Evolutionary conservation across 2,113 vertebrate species (phyloP), one percentile per base, ranked within the genome.

Genomic region (Rhinolophus sinicus): DNA sequence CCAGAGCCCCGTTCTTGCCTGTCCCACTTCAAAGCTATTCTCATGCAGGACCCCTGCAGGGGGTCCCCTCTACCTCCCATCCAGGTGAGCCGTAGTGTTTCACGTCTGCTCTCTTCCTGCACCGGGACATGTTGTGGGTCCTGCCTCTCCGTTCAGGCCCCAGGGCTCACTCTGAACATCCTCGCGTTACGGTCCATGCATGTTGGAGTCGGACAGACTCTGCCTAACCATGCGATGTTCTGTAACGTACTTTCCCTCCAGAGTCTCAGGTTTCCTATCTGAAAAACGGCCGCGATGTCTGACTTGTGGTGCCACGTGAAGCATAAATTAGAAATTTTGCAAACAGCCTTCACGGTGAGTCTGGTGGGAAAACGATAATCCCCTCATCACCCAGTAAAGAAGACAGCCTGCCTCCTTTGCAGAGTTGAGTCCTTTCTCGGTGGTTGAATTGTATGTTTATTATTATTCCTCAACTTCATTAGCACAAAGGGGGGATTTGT

Each of bases 61-160:
- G 47, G 47, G 47, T 50, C 47, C 47, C 3, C 47, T 50, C 47
- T 50, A 12, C 47, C 47, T 50, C 47, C 47, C 47, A 50, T 50
- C 47, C 47, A 2, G 47, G 47, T 3, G 47, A 12, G 47, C 47
- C 9, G 3, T 50, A 50, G 12, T 12, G 47, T 50, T 50, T 50
- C 12, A 50, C 10, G 47, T 50, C 40, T 47, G 18, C 18, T 64
- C 33, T 65, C 47, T 11, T 16, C 1, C 2, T 52, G 19, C n/a
- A 26, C 75, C 10, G 0, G 19, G 72, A 69, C 5, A 8, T 8
- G 26, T 70, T 38, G 35, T 21, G 15, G 6, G 19, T 16, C 18
- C 4, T 0, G 0, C 26, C 2, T 6, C 19, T 24, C n/a, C 0
- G 0, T 16, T 47, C 33, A 50, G 26, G 62, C 26, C 18, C 47